Percentiles rank a stretch among this genome's conserved stretches.
phyloP scores from a whole-genome alignment of 2,888 invertebrate genomes.

The Eremobia ochroleuca region DNA sequence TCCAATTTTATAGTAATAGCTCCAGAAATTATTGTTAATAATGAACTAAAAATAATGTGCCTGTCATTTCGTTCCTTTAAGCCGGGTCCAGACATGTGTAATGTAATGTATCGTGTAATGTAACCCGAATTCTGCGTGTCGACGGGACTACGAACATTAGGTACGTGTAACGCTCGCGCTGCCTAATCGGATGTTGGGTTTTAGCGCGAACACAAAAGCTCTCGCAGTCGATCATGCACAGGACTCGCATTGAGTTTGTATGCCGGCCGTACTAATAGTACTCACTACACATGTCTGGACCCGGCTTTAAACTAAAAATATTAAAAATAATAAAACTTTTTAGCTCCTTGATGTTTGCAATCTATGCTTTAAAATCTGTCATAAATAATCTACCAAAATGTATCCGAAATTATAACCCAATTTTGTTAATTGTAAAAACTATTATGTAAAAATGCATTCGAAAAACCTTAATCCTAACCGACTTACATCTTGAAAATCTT shows the following conservation, averaged over 20 bases:
- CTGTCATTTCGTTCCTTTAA: too few species aligned
- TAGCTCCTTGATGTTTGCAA: neutral
- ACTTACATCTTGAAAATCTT: neutral
- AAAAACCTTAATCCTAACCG: neutral
- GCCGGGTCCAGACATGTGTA: neutral
- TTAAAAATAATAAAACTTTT: neutral
- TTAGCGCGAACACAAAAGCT: neutral
- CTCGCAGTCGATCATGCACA: neutral
- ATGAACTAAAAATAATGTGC: too few species aligned
- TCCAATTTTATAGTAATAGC: too few species aligned
- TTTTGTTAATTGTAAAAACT: neutral
- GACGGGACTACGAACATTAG: neutral
- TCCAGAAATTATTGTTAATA: too few species aligned
- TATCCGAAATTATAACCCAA: neutral
- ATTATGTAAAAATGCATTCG: conserved; percentile 7
- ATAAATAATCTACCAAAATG: conserved; percentile 14
- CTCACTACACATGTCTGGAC: neutral
- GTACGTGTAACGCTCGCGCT: neutral
- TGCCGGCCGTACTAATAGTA: neutral
- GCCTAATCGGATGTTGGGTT: neutral
- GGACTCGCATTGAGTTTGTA: neutral
- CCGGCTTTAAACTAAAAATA: neutral
- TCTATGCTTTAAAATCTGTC: conserved; percentile 7
- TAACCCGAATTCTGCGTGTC: neutral
- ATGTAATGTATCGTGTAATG: neutral